Conservation (phyloP, 2,113 vertebrate species). For the Vireo altiloquus region DNA sequence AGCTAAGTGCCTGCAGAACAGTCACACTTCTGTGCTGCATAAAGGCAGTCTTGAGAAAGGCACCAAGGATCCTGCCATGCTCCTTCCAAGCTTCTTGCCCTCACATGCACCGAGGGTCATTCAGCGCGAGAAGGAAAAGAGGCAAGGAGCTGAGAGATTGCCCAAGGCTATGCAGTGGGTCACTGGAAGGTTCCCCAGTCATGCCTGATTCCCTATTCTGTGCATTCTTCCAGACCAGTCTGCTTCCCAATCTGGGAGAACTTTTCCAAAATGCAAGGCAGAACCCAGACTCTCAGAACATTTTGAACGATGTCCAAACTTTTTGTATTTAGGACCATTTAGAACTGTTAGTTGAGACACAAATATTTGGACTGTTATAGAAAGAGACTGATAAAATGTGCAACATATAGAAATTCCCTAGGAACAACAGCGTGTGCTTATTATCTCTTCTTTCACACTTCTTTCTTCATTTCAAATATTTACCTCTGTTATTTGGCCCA, state of each 20-base stretch:
- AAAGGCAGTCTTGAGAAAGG: background rate
- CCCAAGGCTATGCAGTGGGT: background rate
- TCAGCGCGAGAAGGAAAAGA: background rate
- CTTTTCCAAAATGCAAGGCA: slow-evolving; percentile 55
- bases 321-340: slow-evolving; percentile 64
- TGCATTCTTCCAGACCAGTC: background rate
- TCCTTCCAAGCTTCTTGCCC: background rate
- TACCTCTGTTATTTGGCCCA: slow-evolving; percentile 41
- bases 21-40: background rate
- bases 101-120: background rate
- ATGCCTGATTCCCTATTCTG: background rate
- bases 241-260: slow-evolving; percentile 54
- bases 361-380: slow-evolving; percentile 56
- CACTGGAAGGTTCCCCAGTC: background rate
- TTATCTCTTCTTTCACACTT: slow-evolving; percentile 58
- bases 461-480: slow-evolving; percentile 40
- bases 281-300: slow-evolving; percentile 54
- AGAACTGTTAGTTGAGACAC: slow-evolving; percentile 56
- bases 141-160: background rate
- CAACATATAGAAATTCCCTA: slow-evolving; percentile 53
- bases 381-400: background rate
- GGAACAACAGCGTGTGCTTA: slow-evolving; percentile 46
- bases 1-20: background rate
- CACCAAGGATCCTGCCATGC: background rate
- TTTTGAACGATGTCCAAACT: slow-evolving; percentile 61